Percentiles rank a stretch among this genome's conserved stretches.
Conservation (phyloP, 2,113 vertebrate species). For the Buteo buteo region DNA sequence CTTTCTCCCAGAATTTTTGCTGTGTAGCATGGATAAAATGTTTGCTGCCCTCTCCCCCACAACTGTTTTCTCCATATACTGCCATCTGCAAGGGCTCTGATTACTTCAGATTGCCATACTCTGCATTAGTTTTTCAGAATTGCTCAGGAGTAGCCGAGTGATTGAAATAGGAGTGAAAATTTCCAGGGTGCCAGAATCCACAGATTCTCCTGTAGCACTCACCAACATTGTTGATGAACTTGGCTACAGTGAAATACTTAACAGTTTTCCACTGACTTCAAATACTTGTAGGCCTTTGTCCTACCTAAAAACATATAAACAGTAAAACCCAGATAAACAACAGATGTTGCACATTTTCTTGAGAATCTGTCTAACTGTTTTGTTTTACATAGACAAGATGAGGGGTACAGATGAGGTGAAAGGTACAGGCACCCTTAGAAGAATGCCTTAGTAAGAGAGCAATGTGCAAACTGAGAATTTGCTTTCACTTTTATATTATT, state of each 20-base stretch:
- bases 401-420: neutral
- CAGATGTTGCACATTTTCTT: neutral
- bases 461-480: neutral
- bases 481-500: neutral
- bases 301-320: neutral
- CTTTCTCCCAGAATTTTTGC: neutral
- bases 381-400: neutral
- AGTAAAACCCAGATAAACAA: neutral
- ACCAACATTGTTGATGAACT: neutral
- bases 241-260: neutral
- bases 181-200: neutral
- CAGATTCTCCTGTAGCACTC: neutral
- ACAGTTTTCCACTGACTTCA: neutral
- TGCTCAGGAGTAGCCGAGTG: neutral
- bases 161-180: neutral
- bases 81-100: neutral
- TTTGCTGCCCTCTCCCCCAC: neutral
- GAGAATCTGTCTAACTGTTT: neutral
- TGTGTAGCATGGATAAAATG: rapidly evolving
- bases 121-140: neutral
- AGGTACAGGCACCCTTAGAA: neutral
- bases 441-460: neutral
- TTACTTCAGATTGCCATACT: neutral
- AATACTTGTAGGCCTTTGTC: neutral
- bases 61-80: neutral